These are phyloP conservation scores for Cairina moschata DNA, from an alignment of 2,113 vertebrate genomes.

Conservation along the genomic window DNA sequence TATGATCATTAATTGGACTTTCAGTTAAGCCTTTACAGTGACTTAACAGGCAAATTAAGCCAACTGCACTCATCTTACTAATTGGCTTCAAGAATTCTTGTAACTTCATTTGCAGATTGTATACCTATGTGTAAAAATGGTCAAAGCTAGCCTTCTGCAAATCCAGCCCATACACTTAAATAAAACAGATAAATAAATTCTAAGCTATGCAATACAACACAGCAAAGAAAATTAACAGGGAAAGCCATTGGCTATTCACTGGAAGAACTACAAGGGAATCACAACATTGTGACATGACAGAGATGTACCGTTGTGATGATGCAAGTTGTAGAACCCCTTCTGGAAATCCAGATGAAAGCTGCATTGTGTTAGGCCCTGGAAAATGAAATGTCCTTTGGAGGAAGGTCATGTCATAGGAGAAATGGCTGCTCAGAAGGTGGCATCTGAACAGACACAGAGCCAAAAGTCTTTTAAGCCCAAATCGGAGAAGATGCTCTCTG, in stretches of 20 bases:
- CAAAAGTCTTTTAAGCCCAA: not conserved
- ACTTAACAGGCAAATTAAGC: not conserved
- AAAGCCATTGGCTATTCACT: not conserved
- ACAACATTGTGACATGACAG: not conserved
- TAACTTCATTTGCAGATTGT: not conserved
- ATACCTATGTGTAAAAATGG: not conserved
- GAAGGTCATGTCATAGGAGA: not conserved
- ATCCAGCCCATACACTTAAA: not conserved
- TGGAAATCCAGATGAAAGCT: not conserved
- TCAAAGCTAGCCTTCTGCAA: not conserved
- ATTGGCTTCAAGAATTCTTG: not conserved
- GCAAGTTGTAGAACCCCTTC: not conserved
- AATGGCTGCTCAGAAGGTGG: not conserved
- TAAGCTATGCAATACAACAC: not conserved
- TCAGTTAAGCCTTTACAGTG: not conserved
- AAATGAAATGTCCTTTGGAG: not conserved
- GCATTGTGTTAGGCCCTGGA: not conserved
- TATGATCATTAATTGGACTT: not conserved
- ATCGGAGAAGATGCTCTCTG: not conserved
- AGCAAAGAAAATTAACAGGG: not conserved
- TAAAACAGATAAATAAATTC: not conserved
- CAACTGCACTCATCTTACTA: not conserved
- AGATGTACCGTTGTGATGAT: fast-evolving
- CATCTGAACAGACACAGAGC: not conserved
- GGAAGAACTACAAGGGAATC: not conserved